A percentile compares a stretch with the other conserved stretches of the same genome.
Evolutionary conservation across 2,888 invertebrate genomes (phyloP).

Genomic region (Axea sp.): DNA sequence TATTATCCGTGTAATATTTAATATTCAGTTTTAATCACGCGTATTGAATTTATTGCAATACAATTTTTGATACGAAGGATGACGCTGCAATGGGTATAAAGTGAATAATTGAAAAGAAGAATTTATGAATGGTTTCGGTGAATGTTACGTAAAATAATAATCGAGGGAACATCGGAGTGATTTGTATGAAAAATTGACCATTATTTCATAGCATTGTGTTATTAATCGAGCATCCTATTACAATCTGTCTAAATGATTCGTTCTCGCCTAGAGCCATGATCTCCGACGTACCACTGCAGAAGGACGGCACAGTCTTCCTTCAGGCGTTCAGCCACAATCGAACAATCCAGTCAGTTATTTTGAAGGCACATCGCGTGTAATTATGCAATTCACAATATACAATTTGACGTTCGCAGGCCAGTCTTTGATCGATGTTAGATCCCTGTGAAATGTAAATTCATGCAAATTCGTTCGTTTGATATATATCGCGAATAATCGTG

Average conservation of each 20-base stretch:
- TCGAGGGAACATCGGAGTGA: conserved; percentile 21
- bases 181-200: conserved; percentile 44
- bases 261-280: conserved; percentile 57
- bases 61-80: not conserved
- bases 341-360: conserved; percentile 54
- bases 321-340: conserved; percentile 52
- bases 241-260: conserved; percentile 60
- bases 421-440: conserved; percentile 39
- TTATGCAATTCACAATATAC: conserved; percentile 54
- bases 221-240: conserved; percentile 57
- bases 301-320: conserved; percentile 54
- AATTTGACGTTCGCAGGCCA: conserved; percentile 34
- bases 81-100: not conserved
- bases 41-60: too few species aligned
- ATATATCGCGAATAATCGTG: conserved; percentile 15
- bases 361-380: conserved; percentile 43
- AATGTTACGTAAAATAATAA: conserved; percentile 49
- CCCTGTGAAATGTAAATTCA: conserved; percentile 28
- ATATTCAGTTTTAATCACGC: too few species aligned
- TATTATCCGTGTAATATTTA: too few species aligned
- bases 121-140: conserved; percentile 23
- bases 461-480: conserved; percentile 30
- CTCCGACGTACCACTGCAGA: conserved; percentile 56
- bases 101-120: conserved; percentile 6
- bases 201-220: conserved; percentile 50